Conservation (phyloP, 2,888 invertebrate genomes). For the Xestia xanthographa region DNA sequence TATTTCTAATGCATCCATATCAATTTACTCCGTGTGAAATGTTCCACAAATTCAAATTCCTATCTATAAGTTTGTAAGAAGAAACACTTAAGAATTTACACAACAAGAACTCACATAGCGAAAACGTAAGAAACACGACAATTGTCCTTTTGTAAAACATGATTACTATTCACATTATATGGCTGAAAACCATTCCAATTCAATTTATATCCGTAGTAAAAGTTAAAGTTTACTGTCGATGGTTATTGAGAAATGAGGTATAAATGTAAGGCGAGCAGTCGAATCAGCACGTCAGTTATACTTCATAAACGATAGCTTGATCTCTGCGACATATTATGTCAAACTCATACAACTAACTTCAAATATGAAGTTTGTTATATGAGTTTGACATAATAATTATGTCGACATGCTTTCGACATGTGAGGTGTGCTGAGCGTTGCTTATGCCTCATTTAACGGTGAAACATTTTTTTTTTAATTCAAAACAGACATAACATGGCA, state of each 20-base stretch:
- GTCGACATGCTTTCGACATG: no score
- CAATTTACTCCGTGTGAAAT: not conserved
- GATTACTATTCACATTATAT: constrained; percentile 31
- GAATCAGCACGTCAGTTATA: not conserved
- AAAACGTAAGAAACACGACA: constrained; percentile 36
- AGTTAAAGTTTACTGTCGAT: constrained; percentile 21
- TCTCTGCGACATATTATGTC: no score
- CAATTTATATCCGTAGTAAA: constrained; percentile 45
- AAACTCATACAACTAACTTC: no score
- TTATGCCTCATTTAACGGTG: constrained; percentile 21
- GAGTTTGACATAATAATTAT: no score
- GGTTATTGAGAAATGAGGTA: constrained; percentile 37
- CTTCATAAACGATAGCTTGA: no score
- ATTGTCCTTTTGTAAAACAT: constrained; percentile 20
- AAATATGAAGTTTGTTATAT: no score
- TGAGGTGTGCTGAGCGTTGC: not conserved
- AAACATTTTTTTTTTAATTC: not conserved
- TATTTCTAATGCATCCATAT: not conserved
- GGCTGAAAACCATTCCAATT: constrained; percentile 28
- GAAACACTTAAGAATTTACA: not conserved
- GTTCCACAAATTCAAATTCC: not conserved
- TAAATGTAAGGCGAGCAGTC: constrained; percentile 4
- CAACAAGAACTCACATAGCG: constrained; percentile 36
- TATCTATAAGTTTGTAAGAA: not conserved
- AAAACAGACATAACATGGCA: not conserved